Evolutionary conservation across 2,888 invertebrate genomes (phyloP).

Genomic region (Lagria hirta): DNA sequence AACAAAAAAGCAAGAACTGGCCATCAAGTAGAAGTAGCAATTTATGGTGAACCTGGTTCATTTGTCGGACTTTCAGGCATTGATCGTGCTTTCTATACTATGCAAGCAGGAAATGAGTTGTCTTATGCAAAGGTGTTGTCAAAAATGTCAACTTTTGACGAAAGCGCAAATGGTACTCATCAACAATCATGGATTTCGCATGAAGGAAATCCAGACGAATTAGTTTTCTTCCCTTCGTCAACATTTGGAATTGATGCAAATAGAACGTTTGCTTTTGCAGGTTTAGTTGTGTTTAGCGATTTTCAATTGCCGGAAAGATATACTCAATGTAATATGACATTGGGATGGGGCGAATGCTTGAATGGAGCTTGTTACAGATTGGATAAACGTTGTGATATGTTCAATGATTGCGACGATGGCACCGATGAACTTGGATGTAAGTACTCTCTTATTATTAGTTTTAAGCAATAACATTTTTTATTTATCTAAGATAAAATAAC

Average conservation of each 20-base stretch:
- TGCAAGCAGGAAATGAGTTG: slow-evolving; percentile 91
- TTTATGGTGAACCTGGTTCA: slow-evolving; percentile 91
- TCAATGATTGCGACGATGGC: slow-evolving; percentile 77
- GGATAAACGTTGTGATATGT: slow-evolving; percentile 73
- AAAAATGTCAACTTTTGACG: slow-evolving; percentile 87
- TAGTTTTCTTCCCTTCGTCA: slow-evolving; percentile 84
- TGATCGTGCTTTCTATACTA: slow-evolving; percentile 84
- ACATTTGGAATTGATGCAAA: slow-evolving; percentile 93
- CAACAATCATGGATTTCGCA: slow-evolving; percentile 83
- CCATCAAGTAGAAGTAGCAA: slow-evolving; percentile 89
- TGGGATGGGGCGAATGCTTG: slow-evolving; percentile 78
- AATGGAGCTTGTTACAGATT: slow-evolving; percentile 75
- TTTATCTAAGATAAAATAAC: too few species aligned
- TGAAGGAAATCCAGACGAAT: slow-evolving; percentile 79
- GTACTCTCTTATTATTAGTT: slow-evolving; percentile 31
- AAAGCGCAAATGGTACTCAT: slow-evolving; percentile 81
- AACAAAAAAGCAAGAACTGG: slow-evolving; percentile 92
- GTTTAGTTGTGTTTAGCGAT: slow-evolving; percentile 88
- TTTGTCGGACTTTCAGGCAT: slow-evolving; percentile 91
- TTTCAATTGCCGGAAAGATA: slow-evolving; percentile 71
- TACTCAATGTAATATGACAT: slow-evolving; percentile 69
- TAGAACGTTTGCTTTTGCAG: slow-evolving; percentile 88
- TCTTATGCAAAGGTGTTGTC: slow-evolving; percentile 83
- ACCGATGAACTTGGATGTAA: slow-evolving; percentile 82
- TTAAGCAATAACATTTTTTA: too few species aligned